Percentiles rank a stretch among this genome's conserved stretches.
Evolutionary conservation across 2,797 vertebrate species (phyloP).

Genomic region (Poecilia gillii): DNA sequence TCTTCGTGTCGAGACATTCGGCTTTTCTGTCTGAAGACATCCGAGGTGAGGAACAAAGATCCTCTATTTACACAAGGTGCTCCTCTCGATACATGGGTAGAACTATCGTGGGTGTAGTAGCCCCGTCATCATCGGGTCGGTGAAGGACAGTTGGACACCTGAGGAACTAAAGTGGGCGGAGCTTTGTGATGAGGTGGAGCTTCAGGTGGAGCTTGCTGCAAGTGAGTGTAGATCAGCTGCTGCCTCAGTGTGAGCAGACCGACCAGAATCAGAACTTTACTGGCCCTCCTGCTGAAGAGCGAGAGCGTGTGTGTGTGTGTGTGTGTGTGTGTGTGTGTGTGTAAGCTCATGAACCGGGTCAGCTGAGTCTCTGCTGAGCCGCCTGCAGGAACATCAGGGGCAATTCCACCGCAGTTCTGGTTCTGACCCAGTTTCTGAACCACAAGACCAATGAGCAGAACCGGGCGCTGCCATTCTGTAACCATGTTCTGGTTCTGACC

Average conservation of each 20-base stretch:
- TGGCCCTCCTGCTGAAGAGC: too few relatives aligned
- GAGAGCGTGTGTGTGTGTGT: background rate
- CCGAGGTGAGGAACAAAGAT: slow-evolving; percentile 79
- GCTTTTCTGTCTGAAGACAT: slow-evolving; percentile 89
- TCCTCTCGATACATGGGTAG: background rate
- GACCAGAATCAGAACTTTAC: background rate
- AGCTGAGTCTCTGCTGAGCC: slow-evolving; percentile 55
- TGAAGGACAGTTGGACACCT: background rate
- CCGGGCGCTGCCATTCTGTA: background rate
- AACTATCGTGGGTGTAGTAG: background rate
- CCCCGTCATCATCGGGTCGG: background rate
- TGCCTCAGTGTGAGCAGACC: too few relatives aligned
- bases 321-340: background rate
- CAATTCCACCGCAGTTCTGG: background rate
- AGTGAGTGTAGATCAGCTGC: background rate
- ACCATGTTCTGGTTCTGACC: background rate
- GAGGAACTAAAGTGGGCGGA: background rate
- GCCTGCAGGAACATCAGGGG: slow-evolving; percentile 14
- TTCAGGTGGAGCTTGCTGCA: background rate
- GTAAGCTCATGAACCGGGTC: slow-evolving; percentile 24
- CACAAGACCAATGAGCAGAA: background rate
- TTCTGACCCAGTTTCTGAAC: background rate
- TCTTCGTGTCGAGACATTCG: slow-evolving; percentile 93
- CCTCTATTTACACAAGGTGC: background rate
- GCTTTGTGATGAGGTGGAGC: background rate